Conservation (phyloP, 2,113 vertebrate genomes). For the Psephotus haematonotus region DNA sequence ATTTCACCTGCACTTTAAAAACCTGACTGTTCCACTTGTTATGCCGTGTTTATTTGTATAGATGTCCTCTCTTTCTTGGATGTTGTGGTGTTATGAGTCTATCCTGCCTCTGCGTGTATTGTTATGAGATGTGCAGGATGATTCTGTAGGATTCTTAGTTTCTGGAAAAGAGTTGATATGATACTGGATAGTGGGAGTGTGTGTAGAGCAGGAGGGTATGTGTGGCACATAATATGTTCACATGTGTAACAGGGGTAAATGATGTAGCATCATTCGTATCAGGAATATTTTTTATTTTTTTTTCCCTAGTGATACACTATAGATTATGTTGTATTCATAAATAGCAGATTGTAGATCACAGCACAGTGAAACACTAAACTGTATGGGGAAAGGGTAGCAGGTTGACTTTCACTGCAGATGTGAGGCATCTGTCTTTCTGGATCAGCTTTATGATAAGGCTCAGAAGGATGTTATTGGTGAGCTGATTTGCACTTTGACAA, state of each 20-base stretch:
- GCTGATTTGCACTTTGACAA: not conserved
- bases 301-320: not conserved
- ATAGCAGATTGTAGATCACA: not conserved
- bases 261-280: not conserved
- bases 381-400: not conserved
- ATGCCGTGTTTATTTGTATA: fast-evolving
- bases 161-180: not conserved
- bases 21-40: not conserved
- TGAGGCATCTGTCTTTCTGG: not conserved
- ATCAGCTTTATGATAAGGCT: not conserved
- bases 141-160: not conserved
- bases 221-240: not conserved
- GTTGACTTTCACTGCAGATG: not conserved
- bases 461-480: not conserved
- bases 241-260: not conserved
- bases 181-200: not conserved
- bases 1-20: not conserved
- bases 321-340: not conserved
- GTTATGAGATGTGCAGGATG: not conserved
- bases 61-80: not conserved
- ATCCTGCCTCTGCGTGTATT: not conserved
- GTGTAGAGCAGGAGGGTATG: too few relatives aligned
- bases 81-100: not conserved
- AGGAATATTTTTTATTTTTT: not conserved
- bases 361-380: not conserved